Base-by-base conservation (phyloP, 2,888 invertebrate genomes). In the Xestia rhomboidea region DNA sequence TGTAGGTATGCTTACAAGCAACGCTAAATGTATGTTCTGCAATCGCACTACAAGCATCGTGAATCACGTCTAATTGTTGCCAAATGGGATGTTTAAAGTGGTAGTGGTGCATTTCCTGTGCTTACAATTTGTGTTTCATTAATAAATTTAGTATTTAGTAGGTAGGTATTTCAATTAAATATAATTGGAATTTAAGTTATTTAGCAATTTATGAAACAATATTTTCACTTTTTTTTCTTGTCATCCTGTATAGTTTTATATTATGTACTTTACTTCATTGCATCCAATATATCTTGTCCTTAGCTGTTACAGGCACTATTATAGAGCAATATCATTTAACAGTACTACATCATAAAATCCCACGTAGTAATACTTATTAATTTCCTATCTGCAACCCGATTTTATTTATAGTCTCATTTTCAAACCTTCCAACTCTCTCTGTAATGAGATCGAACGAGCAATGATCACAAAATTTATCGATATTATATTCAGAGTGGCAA, bases 401-500 rank as follows among this genome's bases (percentile, higher is more conserved):
- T 62, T 77, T 64, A 83, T 85, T 82, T 84, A 85, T 77, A 70
- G 54, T 66, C 57, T 62, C 84, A 78, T 87, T 87, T 84, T 34
- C 69, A 73, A 69, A 77, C 77, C 68, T 86, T 60, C 44, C 66
- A 75, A 68, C 88, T 86, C 83, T 81, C 81, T 73, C 74, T 46
- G 68, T 84, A 86, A 88, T 84, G 81, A 86, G 85, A 90, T 90
- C 85, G 87, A 86, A 88, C 73, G 79, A 64, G 87, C 86, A 88
- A 90, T 91, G 89, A 92, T 92, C 87, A 83, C 82, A 79, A 83
- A 93, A 94, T 94, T 93, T 94, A 95, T 95, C 89, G 92, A 92
- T 92, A 93, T 93, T 92, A 93, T 93, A 95, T 95, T 94, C 92
- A 89, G 87, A 92, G 89, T 90, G 91, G 91, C 92, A 91, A 92